Conservation (phyloP, 2,113 vertebrate genomes). For the Gavialis gangeticus region DNA sequence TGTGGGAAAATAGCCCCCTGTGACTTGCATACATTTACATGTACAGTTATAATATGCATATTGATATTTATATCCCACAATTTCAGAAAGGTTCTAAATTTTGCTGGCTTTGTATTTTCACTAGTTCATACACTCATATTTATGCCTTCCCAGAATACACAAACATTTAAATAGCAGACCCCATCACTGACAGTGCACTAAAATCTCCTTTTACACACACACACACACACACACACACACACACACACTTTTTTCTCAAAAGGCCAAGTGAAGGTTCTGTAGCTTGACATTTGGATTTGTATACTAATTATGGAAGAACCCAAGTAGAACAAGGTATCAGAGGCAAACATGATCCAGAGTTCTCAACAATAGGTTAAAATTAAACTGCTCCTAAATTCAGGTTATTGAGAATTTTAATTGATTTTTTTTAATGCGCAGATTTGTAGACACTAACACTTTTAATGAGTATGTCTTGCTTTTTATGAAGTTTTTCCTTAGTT, state of each 20-base stretch:
- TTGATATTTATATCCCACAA: neutral
- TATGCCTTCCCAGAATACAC: neutral
- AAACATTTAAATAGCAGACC: neutral
- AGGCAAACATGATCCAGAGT: neutral
- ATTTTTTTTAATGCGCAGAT: too few species aligned
- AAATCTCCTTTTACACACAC: neutral
- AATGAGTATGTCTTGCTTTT: too few species aligned
- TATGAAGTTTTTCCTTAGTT: too few species aligned
- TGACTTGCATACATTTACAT: neutral
- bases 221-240: too few species aligned
- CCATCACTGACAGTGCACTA: neutral
- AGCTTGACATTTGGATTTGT: neutral
- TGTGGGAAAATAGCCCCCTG: neutral
- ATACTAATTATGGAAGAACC: neutral
- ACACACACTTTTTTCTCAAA: too few species aligned
- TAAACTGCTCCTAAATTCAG: too few species aligned
- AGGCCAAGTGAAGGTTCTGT: neutral
- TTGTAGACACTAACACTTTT: too few species aligned
- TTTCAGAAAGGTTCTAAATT: neutral
- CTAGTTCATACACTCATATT: neutral
- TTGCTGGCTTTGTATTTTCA: neutral
- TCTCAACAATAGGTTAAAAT: too few species aligned
- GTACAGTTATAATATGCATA: neutral
- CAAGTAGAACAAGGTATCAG: neutral
- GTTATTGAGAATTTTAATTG: too few species aligned